These are phyloP conservation scores for Drosophila atripex DNA, from an alignment of 2,888 invertebrate genomes.

Conservation along the genomic window DNA sequence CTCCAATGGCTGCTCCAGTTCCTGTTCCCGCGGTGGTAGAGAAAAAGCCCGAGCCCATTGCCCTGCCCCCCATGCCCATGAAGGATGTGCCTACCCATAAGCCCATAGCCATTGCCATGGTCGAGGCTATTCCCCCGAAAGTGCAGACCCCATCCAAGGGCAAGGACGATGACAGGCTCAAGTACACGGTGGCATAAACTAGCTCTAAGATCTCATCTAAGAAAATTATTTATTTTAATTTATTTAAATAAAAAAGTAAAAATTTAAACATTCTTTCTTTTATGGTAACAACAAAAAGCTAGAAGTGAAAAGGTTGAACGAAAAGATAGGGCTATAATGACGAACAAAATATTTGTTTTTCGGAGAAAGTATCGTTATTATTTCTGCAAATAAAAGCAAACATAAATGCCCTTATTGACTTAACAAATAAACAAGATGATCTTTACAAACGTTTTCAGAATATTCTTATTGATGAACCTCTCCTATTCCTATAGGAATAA, in stretches of 20 bases:
- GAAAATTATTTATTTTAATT: constrained; percentile 32
- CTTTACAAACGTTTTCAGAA: background rate
- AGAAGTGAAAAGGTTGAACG: background rate
- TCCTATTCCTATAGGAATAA: background rate
- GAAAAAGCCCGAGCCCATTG: constrained; percentile 40
- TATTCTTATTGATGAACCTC: background rate
- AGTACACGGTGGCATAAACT: constrained; percentile 56
- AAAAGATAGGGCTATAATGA: background rate
- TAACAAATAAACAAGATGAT: background rate
- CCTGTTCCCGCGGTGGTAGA: constrained; percentile 4
- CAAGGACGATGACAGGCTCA: constrained; percentile 50
- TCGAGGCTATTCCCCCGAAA: constrained; percentile 33
- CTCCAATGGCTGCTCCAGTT: constrained; percentile 2
- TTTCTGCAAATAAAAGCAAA: background rate
- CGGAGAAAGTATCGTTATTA: background rate
- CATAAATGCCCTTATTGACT: background rate
- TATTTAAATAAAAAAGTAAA: constrained; percentile 35
- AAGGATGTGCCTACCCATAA: constrained; percentile 37
- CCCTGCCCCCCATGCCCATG: constrained; percentile 56
- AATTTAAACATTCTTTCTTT: background rate
- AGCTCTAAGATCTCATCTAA: constrained; percentile 6
- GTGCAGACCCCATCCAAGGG: constrained; percentile 24
- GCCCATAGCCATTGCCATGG: constrained; percentile 38
- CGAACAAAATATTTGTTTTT: background rate
- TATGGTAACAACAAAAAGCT: background rate